Base-by-base conservation (phyloP, 2,888 invertebrate species). In the Ectemnius cavifrons region DNA sequence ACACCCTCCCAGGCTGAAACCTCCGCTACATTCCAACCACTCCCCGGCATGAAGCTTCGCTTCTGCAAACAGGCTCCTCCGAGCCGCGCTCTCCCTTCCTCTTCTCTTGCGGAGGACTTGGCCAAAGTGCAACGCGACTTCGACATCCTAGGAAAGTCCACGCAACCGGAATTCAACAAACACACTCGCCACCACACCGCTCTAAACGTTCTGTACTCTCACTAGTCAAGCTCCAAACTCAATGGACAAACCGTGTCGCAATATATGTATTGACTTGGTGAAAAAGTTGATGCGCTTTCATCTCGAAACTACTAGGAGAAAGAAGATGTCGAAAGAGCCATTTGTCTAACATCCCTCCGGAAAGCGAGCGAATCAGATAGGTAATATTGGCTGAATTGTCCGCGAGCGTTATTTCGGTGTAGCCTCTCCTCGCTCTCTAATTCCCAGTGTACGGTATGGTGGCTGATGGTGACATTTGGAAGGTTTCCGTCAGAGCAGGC, bases 21-120 rank as follows among this genome's bases (percentile, higher is more conserved):
- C 77, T 68, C 75, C 70, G 61, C 71, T 75, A 80, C 83, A 82
- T 82, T 82, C 82, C 77, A 63, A 71, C 78, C 73, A 69, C 75
- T 68, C 80, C 67, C 18, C 45, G 49, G 71, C 78, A 74, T 63
- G 68, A 74, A 72, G 67, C 72, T 79, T 76, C 67, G 76, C 76
- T 76, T 82, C 67, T 69, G 73, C 82, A 82, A 82, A 80, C 76
- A 80, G 78, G 69, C 63, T 58, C 28, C 71, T 58, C 75, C 72
- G 49, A 13, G 49, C 49, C 49, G 68, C 69, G 67, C 74, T 77
- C 73, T 73, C 28, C 28, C 28, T 37, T 37, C 28, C 28, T 20
- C 28, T 37, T 37, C 37, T 11, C 37, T 72, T 60, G 72, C 72
- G 67, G 67, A 63, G 49, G 45, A 67, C 63, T 71, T 75, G 64